phyloP scores from a whole-genome alignment of 2,797 vertebrate genomes.

The Uromys caudimaculatus region DNA sequence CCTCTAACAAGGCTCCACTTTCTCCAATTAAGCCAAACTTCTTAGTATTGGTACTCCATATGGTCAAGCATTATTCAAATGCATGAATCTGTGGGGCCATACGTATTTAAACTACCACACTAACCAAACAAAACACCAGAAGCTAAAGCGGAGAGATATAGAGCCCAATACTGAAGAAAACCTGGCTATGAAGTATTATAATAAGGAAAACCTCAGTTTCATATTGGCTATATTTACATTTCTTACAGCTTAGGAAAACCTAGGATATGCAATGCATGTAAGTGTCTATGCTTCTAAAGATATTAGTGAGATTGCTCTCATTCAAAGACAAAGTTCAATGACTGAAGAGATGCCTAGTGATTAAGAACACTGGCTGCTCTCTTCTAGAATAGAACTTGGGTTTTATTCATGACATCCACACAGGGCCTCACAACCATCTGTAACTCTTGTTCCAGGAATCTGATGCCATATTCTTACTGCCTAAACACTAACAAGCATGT shows the following conservation, averaged over 20 bases:
- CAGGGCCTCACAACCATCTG: too few relatives aligned
- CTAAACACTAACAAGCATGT: neutral
- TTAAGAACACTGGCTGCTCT: neutral
- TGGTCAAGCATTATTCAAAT: neutral
- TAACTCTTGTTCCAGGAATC: neutral
- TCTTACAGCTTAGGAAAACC: neutral
- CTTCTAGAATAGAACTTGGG: neutral
- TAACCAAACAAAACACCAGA: neutral
- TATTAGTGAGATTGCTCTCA: neutral
- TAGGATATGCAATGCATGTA: too few relatives aligned
- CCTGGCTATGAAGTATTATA: rapidly evolving
- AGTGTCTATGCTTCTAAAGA: neutral
- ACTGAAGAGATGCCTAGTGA: neutral
- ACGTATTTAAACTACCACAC: neutral
- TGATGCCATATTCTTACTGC: neutral
- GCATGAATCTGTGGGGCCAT: neutral
- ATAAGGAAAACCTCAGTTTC: neutral
- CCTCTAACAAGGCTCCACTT: too few relatives aligned
- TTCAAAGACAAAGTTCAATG: neutral
- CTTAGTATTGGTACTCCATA: too few relatives aligned
- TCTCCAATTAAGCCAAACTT: neutral
- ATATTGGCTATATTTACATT: neutral
- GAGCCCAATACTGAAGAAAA: neutral
- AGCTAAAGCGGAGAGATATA: neutral
- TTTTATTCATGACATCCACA: neutral